Base-by-base conservation (phyloP, 2,888 invertebrate species). In the Amblyjoppa fuscipennis region DNA sequence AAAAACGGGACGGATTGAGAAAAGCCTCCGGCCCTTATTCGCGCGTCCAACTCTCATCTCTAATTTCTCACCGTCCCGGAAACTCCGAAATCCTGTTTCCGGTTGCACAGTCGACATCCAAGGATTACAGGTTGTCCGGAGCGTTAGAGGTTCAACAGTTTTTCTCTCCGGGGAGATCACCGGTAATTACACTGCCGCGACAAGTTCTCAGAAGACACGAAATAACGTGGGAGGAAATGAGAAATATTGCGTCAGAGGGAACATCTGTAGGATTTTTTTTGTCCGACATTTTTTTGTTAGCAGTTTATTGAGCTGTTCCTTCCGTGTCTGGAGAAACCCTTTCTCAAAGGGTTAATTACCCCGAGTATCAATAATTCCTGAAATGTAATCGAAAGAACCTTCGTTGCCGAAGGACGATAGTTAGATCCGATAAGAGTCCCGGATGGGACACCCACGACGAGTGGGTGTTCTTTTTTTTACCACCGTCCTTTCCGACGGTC, bases 401-500 rank as follows among this genome's bases (percentile, higher is more conserved):
- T 11, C 59, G 25, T 13, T 28, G 28, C 25, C 1, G 13, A 59
- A 59, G 11, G 59, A 3, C 28, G 59, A 59, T 59, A 28, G 28
- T 41, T 75, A 69, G 75, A 11, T 61, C 59, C 56, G 68, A 25
- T 59, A 59, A 28, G 59, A 28, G 59, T 59, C 28, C 28, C 28
- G 59, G 11, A 11, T 25, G 13, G 56, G 28, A 13, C 25, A 45
- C 2, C 64, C 7, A 49, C 25, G 45, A 31, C 31, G n/a, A 16
- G n/a, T n/a, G n/a, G n/a, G n/a, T n/a, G 53, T 82, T 28, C 64
- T 77, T 83, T 83, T 81, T 77, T 59, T 59, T 59, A 13, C 25
- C 25, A 73, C 41, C 61, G 51, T 68, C 69, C 49, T 11, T 25
- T 56, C 56, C 74, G 53, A 71, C 11, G 25, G 28, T 59, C 74